These are phyloP conservation scores for Dichetophora obliterata DNA, from an alignment of 2,888 invertebrate genomes.

Conservation along the genomic window DNA sequence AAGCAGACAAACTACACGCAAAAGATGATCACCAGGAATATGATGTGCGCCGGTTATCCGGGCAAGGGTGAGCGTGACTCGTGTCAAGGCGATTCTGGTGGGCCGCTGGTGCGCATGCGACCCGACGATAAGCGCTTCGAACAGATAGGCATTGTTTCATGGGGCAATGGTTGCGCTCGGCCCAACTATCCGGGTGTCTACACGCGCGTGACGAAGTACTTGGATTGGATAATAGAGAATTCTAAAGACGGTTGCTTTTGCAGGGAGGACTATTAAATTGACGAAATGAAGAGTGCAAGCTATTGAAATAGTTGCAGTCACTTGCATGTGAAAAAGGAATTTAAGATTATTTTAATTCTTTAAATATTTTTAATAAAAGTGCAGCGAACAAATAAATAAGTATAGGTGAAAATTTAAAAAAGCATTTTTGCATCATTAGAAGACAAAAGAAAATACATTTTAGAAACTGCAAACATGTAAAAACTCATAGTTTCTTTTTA, in stretches of 20 bases:
- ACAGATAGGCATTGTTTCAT: conserved; percentile 88
- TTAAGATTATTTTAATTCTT: not conserved
- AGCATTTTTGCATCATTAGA: too few relatives aligned
- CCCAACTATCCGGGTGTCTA: conserved; percentile 89
- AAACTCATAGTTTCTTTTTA: too few relatives aligned
- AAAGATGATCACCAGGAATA: conserved; percentile 89
- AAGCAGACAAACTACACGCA: conserved; percentile 83
- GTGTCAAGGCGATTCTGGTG: conserved; percentile 70
- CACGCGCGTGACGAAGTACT: conserved; percentile 84
- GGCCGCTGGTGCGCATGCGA: conserved; percentile 81
- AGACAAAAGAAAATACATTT: too few relatives aligned
- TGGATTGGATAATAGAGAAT: conserved; percentile 85
- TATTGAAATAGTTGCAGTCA: not conserved
- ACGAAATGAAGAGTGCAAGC: not conserved
- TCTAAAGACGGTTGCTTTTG: conserved; percentile 88
- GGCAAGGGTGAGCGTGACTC: conserved; percentile 63
- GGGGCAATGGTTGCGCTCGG: conserved; percentile 91
- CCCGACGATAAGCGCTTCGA: conserved; percentile 83
- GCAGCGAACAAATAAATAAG: not conserved
- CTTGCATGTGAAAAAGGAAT: not conserved
- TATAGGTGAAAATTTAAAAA: not conserved
- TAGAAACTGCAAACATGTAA: too few relatives aligned
- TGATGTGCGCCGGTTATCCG: conserved; percentile 72
- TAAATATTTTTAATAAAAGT: not conserved
- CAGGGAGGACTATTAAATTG: conserved; percentile 69